A percentile compares a stretch with the other conserved stretches of the same genome.
These are phyloP conservation scores for Pteronura brasiliensis DNA, from an alignment of 2,113 vertebrate species.

Conservation along the genomic window DNA sequence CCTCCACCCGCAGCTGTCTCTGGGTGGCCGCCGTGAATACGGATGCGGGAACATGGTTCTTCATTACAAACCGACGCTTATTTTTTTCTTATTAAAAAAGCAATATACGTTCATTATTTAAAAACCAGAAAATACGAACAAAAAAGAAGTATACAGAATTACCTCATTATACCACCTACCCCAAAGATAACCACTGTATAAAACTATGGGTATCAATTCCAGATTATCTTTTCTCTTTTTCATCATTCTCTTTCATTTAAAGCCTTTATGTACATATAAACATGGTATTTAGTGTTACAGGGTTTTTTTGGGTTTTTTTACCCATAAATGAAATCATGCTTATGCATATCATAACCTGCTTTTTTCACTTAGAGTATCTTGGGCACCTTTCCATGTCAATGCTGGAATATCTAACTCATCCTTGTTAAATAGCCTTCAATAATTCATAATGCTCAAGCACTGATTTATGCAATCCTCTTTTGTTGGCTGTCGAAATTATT, in stretches of 20 bases:
- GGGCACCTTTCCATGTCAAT: neutral
- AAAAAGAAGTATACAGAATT: slow-evolving; percentile 16
- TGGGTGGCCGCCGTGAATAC: neutral
- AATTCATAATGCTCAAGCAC: slow-evolving; percentile 36
- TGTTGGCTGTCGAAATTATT: slow-evolving; percentile 38
- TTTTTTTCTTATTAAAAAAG: neutral
- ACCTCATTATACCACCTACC: neutral
- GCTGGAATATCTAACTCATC: slow-evolving; percentile 15
- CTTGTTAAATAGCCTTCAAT: slow-evolving; percentile 10
- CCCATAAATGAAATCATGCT: neutral
- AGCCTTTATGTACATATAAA: neutral
- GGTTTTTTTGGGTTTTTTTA: neutral
- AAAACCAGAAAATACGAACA: slow-evolving; percentile 49
- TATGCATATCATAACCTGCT: neutral
- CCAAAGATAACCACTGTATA: neutral
- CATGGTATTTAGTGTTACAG: neutral
- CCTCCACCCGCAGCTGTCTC: neutral
- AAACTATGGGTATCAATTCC: neutral
- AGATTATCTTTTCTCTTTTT: neutral
- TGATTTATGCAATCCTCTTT: neutral
- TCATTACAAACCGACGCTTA: neutral
- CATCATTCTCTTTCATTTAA: neutral
- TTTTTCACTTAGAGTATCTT: slow-evolving; percentile 18
- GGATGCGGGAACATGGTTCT: neutral
- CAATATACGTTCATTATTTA: slow-evolving; percentile 25